Conservation (phyloP, 2,888 invertebrate species). For the Tetragnatha montana region DNA sequence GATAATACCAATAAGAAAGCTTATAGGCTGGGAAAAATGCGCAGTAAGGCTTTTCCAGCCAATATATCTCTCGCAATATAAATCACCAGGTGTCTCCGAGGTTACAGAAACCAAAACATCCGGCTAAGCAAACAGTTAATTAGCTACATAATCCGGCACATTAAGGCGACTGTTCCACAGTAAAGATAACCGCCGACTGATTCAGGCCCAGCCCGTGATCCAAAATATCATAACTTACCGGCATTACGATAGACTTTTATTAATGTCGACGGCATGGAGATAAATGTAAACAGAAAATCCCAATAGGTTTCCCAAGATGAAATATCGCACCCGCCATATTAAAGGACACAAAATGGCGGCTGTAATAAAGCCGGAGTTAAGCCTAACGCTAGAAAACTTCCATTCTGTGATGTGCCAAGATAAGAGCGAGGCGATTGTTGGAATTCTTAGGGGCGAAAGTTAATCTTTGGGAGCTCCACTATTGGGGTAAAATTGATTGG, state of each 20-base stretch:
- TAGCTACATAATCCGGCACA: conserved; percentile 44
- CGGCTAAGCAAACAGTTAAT: conserved; percentile 39
- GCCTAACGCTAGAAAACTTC: conserved; percentile 1
- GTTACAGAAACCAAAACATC: conserved; percentile 29
- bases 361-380: conserved; percentile 11
- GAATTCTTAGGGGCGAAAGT: conserved; percentile 31
- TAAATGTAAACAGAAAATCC: conserved; percentile 45
- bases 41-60: neutral
- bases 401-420: neutral
- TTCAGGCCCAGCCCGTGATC: conserved; percentile 1
- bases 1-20: neutral
- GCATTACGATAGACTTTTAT: conserved; percentile 30
- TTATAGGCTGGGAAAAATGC: conserved; percentile 16
- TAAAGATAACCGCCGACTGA: conserved; percentile 32
- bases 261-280: conserved; percentile 28
- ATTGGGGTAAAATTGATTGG: conserved; percentile 8
- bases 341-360: conserved; percentile 29
- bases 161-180: conserved; percentile 37
- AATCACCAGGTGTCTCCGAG: conserved; percentile 13
- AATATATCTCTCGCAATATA: conserved; percentile 31
- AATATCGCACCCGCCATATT: conserved; percentile 2
- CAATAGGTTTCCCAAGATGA: conserved; percentile 38
- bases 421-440: conserved; percentile 16
- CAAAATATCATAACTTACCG: conserved; percentile 37
- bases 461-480: conserved; percentile 17